phyloP scores from a whole-genome alignment of 2,113 vertebrate species.

The Morone saxatilis region DNA sequence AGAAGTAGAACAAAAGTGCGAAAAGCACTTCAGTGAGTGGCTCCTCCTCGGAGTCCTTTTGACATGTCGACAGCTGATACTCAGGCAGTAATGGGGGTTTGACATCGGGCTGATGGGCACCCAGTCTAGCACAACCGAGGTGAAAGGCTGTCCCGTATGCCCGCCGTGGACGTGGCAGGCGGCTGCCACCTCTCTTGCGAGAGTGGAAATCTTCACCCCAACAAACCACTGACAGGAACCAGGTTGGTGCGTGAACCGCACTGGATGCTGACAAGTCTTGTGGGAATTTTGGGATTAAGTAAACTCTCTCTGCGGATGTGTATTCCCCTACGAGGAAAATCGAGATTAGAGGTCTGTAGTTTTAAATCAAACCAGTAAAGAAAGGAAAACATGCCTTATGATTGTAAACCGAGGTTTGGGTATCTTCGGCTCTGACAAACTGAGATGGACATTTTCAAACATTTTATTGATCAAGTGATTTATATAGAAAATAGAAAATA shows the following conservation, averaged over 20 bases:
- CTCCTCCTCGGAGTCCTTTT: conserved; percentile 58
- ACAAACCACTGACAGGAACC: conserved; percentile 18
- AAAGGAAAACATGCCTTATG: not conserved
- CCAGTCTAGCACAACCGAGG: conserved; percentile 47
- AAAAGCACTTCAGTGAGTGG: conserved; percentile 58
- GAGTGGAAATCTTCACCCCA: not conserved
- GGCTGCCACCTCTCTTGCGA: conserved; percentile 1
- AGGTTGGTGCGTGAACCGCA: not conserved
- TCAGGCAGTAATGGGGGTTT: conserved; percentile 64
- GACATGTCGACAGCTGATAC: conserved; percentile 67
- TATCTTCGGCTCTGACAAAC: too few relatives aligned
- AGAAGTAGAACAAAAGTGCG: conserved; percentile 66
- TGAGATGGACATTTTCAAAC: too few relatives aligned
- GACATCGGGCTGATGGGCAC: conserved; percentile 65
- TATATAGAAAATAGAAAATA: too few relatives aligned
- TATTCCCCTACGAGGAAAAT: too few relatives aligned
- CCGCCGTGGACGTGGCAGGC: conserved; percentile 29
- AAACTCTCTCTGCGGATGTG: not conserved
- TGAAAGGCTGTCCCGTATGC: conserved; percentile 50
- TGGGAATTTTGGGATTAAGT: not conserved
- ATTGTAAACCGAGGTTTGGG: too few relatives aligned
- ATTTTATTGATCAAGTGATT: too few relatives aligned
- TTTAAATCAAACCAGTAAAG: not conserved
- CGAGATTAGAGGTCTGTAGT: not conserved
- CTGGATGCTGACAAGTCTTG: not conserved